Percentiles rank a stretch among this genome's conserved stretches.
phyloP scores from a whole-genome alignment of 1,140 invertebrate genomes.

The Panonychus citri region DNA sequence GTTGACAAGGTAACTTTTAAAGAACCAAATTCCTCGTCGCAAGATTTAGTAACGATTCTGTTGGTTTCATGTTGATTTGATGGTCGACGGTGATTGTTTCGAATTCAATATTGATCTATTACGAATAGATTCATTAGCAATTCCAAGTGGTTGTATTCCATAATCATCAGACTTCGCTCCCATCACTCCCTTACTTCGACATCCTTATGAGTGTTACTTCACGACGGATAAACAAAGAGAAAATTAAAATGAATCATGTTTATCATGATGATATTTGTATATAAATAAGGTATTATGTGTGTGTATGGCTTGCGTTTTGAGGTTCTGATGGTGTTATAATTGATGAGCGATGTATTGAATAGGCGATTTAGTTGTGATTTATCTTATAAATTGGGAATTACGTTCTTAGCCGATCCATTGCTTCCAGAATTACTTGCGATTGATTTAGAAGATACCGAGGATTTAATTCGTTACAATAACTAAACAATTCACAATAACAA shows the following conservation, averaged over 20 bases:
- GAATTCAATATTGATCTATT: constrained; percentile 9
- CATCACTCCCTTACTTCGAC: constrained; percentile 60
- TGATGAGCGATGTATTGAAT: too few species aligned
- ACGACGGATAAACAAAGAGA: constrained; percentile 38
- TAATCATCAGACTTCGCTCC: constrained; percentile 47
- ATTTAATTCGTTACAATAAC: too few species aligned
- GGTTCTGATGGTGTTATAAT: too few species aligned
- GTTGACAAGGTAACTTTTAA: too few species aligned
- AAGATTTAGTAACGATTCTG: not conserved
- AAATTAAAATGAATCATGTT: too few species aligned
- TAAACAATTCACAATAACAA: too few species aligned
- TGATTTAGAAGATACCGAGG: too few species aligned
- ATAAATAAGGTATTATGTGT: too few species aligned
- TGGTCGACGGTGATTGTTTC: not conserved
- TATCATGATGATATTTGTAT: too few species aligned
- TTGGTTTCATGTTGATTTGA: not conserved
- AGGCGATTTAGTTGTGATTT: too few species aligned
- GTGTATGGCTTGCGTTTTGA: too few species aligned
- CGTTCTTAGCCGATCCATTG: not conserved
- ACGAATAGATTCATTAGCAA: constrained; percentile 46
- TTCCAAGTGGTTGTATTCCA: constrained; percentile 73
- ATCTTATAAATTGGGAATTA: constrained; percentile 35
- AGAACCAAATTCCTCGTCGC: not conserved
- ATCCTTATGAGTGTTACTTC: constrained; percentile 54
- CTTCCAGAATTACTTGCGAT: not conserved